Percentiles rank a stretch among this genome's conserved stretches.
phyloP scores from a whole-genome alignment of 37 sponge, comb jelly and placozoan genomes.

The Bolinopsis microptera region DNA sequence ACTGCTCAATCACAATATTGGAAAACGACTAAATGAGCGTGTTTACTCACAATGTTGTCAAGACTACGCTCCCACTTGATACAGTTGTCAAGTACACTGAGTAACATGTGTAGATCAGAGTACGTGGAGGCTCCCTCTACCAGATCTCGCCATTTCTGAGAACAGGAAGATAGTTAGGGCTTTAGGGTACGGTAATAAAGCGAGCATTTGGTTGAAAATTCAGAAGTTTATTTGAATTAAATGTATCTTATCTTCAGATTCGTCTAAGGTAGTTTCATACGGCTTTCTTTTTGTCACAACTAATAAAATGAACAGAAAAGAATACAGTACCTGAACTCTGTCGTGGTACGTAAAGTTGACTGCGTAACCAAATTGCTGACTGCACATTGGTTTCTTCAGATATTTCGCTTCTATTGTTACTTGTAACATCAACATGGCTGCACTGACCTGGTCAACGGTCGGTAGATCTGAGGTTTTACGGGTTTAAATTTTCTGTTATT shows the following conservation, averaged over 20 bases:
- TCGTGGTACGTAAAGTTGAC: not conserved
- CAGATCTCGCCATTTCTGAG: conserved; percentile 4
- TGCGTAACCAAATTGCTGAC: not conserved
- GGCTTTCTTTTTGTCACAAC: too few relatives aligned
- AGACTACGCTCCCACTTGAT: conserved; percentile 47
- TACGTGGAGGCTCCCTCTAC: not conserved
- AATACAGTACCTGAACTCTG: not conserved
- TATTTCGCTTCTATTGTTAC: conserved; percentile 34
- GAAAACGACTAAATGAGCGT: too few relatives aligned
- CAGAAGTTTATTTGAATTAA: too few relatives aligned
- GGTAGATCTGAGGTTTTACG: conserved; percentile 61
- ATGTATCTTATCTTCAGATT: too few relatives aligned
- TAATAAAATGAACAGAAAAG: too few relatives aligned
- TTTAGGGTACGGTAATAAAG: not conserved
- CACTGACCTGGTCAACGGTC: not conserved
- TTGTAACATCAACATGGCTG: conserved; percentile 11
- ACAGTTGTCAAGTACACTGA: conserved; percentile 42
- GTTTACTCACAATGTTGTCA: conserved; percentile 47
- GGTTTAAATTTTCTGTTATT: too few relatives aligned
- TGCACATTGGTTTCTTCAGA: conserved; percentile 50
- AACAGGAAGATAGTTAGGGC: not conserved
- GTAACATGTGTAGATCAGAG: conserved; percentile 63
- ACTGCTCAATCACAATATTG: too few relatives aligned
- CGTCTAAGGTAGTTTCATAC: too few relatives aligned
- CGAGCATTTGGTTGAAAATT: too few relatives aligned